Conservation (phyloP, 2,113 vertebrate genomes). For the Thomomys bottae region DNA sequence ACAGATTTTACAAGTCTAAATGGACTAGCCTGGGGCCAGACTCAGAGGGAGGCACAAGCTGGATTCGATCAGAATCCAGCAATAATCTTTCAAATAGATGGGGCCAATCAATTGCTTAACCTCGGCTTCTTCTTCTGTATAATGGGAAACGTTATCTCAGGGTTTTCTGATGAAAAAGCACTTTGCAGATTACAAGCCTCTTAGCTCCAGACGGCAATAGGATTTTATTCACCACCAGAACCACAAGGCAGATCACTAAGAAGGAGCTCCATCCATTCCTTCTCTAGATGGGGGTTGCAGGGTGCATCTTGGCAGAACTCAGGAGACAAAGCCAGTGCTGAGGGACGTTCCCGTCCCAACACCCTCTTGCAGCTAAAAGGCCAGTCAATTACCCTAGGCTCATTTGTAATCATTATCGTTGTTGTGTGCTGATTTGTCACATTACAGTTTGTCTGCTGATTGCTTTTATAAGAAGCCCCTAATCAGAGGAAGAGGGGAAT, state of each 20-base stretch:
- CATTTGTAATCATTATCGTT: slow-evolving; percentile 78
- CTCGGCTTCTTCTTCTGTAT: slow-evolving; percentile 33
- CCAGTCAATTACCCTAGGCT: slow-evolving; percentile 60
- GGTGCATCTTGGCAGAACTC: not conserved
- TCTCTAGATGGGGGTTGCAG: not conserved
- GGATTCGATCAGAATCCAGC: not conserved
- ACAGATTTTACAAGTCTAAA: not conserved
- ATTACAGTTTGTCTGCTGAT: slow-evolving; percentile 60
- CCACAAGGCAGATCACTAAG: not conserved
- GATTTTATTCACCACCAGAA: not conserved
- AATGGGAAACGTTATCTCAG: slow-evolving; percentile 37
- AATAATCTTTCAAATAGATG: not conserved
- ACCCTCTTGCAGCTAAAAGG: slow-evolving; percentile 46
- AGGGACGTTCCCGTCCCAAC: not conserved
- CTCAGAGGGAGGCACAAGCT: too few relatives aligned
- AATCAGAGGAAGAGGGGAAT: slow-evolving; percentile 41
- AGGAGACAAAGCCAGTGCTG: slow-evolving; percentile 39
- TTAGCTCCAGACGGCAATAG: not conserved
- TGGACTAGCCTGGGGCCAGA: not conserved
- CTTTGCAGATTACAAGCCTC: slow-evolving; percentile 22
- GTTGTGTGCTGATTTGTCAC: slow-evolving; percentile 10
- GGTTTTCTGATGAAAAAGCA: slow-evolving; percentile 24
- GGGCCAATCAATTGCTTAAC: slow-evolving; percentile 15
- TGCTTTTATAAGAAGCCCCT: slow-evolving; percentile 48
- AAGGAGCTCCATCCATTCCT: not conserved